Conservation (phyloP, 2,888 invertebrate genomes). For the Octonoba sinensis region DNA sequence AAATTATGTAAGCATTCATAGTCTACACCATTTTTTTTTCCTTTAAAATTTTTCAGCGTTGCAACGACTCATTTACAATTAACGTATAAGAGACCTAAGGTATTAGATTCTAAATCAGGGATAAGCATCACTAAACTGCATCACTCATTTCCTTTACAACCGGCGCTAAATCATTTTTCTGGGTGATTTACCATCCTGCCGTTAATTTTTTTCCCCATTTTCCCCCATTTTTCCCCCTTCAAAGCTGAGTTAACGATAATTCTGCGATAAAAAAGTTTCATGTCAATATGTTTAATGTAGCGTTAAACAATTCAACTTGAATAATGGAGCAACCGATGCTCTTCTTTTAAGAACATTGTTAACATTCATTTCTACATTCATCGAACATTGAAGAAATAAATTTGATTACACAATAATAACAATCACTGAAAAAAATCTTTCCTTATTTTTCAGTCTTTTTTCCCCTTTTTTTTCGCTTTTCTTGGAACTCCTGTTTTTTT, state of each 20-base stretch:
- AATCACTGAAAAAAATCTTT: slow-evolving; percentile 33
- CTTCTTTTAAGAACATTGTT: slow-evolving; percentile 52
- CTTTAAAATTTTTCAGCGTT: too few species aligned
- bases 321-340: slow-evolving; percentile 55
- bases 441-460: slow-evolving; percentile 28
- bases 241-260: slow-evolving; percentile 32
- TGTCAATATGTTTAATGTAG: slow-evolving; percentile 63
- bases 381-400: slow-evolving; percentile 57
- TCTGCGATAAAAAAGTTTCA: slow-evolving; percentile 32
- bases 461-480: not conserved
- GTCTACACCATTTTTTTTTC: too few species aligned
- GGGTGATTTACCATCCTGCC: slow-evolving; percentile 43
- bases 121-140: not conserved
- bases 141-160: slow-evolving; percentile 9
- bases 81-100: too few species aligned
- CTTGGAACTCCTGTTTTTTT: slow-evolving; percentile 16
- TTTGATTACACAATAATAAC: slow-evolving; percentile 64
- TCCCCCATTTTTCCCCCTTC: not conserved
- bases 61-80: too few species aligned
- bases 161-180: slow-evolving; percentile 59
- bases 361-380: slow-evolving; percentile 55
- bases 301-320: slow-evolving; percentile 62
- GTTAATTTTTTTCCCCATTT: not conserved
- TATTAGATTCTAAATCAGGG: too few species aligned
- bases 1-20: too few species aligned